phyloP scores from a whole-genome alignment of 1,140 invertebrate species.

The Eubasilissa regina region DNA sequence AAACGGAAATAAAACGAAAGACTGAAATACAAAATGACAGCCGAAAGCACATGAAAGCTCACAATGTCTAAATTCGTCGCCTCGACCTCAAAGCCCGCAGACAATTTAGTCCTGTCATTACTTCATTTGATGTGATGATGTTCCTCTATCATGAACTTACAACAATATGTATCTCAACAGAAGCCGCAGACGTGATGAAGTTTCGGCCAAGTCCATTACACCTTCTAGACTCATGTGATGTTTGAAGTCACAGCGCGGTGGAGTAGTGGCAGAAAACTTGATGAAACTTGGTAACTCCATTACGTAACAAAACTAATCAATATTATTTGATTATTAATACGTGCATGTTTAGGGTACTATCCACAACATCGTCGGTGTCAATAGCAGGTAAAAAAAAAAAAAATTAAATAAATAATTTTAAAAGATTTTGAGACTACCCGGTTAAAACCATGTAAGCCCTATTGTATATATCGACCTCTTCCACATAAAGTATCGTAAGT shows the following conservation, averaged over 20 bases:
- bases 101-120: conserved; percentile 16
- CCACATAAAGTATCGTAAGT: too few species aligned
- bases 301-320: too few species aligned
- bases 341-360: too few species aligned
- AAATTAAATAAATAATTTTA: too few species aligned
- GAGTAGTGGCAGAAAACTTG: not conserved
- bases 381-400: too few species aligned
- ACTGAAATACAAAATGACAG: not conserved
- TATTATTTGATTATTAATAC: too few species aligned
- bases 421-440: too few species aligned
- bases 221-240: not conserved
- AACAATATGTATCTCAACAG: not conserved
- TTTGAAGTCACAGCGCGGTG: not conserved
- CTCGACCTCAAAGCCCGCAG: conserved; percentile 6
- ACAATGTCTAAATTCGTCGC: conserved; percentile 27
- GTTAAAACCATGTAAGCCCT: too few species aligned
- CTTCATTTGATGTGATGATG: conserved; percentile 12
- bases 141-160: conserved; percentile 6
- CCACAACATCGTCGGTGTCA: too few species aligned
- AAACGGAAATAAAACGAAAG: too few species aligned
- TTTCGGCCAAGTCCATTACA: conserved; percentile 1
- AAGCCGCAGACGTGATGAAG: conserved; percentile 5
- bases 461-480: too few species aligned
- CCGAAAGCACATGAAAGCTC: conserved; percentile 1
- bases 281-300: too few species aligned